phyloP scores from a whole-genome alignment of 2,113 vertebrate genomes.

The Xerus inauris region DNA sequence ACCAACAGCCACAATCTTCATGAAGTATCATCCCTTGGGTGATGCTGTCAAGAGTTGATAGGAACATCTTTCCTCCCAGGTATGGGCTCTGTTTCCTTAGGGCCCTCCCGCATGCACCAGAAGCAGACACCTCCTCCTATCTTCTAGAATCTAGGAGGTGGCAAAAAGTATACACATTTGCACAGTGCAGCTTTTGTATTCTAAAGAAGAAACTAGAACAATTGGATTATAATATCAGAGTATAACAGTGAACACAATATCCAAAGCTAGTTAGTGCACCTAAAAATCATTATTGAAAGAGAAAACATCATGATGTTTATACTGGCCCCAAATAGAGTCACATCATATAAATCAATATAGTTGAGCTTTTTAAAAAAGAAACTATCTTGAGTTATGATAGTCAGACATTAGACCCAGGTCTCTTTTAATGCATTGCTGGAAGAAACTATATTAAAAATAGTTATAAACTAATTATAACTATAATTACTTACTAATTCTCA shows the following conservation, averaged over 20 bases:
- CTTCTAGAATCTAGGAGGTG: neutral
- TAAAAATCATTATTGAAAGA: neutral
- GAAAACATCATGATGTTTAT: neutral
- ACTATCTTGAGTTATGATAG: neutral
- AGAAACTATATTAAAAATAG: neutral
- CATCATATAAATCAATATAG: neutral
- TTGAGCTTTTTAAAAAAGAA: neutral
- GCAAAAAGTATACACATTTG: neutral
- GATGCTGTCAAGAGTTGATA: neutral
- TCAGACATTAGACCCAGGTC: neutral
- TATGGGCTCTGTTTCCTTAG: neutral
- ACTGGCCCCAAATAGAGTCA: neutral
- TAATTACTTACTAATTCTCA: neutral
- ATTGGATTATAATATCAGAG: neutral
- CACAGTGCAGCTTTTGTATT: neutral
- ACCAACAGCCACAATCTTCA: neutral
- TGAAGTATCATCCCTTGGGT: neutral
- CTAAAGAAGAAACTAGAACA: neutral
- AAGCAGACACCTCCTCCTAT: neutral
- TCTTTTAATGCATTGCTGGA: neutral
- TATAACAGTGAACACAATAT: neutral
- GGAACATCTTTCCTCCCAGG: neutral
- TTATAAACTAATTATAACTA: too few relatives aligned
- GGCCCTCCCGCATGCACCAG: rapidly evolving
- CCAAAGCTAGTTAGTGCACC: neutral